These are phyloP conservation scores for Chesias legatella DNA, from an alignment of 2,888 invertebrate genomes.

Conservation along the genomic window DNA sequence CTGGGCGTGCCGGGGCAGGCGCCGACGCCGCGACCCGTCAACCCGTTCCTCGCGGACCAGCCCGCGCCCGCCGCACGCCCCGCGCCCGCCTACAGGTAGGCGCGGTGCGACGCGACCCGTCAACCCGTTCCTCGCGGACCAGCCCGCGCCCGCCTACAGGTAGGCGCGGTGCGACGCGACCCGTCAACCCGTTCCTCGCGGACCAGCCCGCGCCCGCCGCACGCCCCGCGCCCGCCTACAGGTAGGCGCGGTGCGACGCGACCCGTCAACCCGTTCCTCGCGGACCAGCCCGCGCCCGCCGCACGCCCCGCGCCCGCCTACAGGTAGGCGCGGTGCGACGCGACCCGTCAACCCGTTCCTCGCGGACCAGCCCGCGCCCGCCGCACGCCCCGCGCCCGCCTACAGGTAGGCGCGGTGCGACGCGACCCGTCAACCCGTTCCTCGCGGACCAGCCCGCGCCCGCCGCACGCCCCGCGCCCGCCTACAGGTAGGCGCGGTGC, in stretches of 20 bases:
- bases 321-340: conserved; percentile 43
- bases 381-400: conserved; percentile 42
- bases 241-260: conserved; percentile 39
- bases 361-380: conserved; percentile 36
- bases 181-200: conserved; percentile 54
- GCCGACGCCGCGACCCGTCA: conserved; percentile 48
- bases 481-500: conserved; percentile 49
- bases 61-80: conserved; percentile 20
- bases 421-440: conserved; percentile 60
- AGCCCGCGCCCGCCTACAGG: conserved; percentile 51
- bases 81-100: conserved; percentile 55
- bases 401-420: conserved; percentile 49
- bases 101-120: conserved; percentile 16
- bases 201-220: conserved; percentile 34
- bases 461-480: conserved; percentile 33
- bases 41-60: conserved; percentile 60
- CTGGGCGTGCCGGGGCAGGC: conserved; percentile 65
- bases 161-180: conserved; percentile 34
- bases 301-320: conserved; percentile 48
- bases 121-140: conserved; percentile 59
- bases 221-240: conserved; percentile 50
- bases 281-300: conserved; percentile 35
- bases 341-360: conserved; percentile 52
- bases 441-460: conserved; percentile 40
- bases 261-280: conserved; percentile 54